Percentiles rank a stretch among this genome's conserved stretches.
These are phyloP conservation scores for Nebria salina DNA, from an alignment of 2,888 invertebrate genomes.

Conservation along the genomic window DNA sequence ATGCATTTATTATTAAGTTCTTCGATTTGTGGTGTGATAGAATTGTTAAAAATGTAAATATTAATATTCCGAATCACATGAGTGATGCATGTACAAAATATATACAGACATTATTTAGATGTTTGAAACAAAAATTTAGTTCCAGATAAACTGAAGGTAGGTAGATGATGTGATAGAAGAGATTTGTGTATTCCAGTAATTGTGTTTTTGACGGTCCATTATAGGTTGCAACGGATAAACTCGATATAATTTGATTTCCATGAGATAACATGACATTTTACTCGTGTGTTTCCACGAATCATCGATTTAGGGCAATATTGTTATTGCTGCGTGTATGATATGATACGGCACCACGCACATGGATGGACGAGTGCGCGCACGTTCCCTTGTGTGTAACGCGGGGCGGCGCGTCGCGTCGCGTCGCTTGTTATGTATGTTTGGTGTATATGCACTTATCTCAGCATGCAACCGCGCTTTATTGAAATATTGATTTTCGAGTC, in stretches of 20 bases:
- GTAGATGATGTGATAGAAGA: not conserved
- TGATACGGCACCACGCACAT: conserved; percentile 10
- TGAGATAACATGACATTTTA: conserved; percentile 36
- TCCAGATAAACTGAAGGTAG: not conserved
- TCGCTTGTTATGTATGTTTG: conserved; percentile 20
- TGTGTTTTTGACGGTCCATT: conserved; percentile 1
- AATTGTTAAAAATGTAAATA: too few species aligned
- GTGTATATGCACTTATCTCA: conserved; percentile 33
- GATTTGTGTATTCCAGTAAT: not conserved
- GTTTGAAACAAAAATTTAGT: not conserved
- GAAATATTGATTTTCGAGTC: conserved; percentile 36
- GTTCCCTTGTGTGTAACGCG: not conserved
- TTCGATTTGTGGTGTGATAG: too few species aligned
- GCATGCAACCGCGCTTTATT: conserved; percentile 30
- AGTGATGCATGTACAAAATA: not conserved
- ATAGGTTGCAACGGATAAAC: not conserved
- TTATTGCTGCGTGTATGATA: conserved; percentile 25
- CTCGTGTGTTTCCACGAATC: conserved; percentile 31
- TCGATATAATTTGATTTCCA: conserved; percentile 28
- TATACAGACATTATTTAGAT: not conserved
- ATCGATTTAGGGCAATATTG: conserved; percentile 38
- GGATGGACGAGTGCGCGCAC: not conserved
- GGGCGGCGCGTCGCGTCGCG: not conserved
- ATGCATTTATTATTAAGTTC: too few species aligned
- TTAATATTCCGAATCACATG: not conserved